Conservation (phyloP, 2,888 invertebrate species). For the Ditylenchus weischeri region DNA sequence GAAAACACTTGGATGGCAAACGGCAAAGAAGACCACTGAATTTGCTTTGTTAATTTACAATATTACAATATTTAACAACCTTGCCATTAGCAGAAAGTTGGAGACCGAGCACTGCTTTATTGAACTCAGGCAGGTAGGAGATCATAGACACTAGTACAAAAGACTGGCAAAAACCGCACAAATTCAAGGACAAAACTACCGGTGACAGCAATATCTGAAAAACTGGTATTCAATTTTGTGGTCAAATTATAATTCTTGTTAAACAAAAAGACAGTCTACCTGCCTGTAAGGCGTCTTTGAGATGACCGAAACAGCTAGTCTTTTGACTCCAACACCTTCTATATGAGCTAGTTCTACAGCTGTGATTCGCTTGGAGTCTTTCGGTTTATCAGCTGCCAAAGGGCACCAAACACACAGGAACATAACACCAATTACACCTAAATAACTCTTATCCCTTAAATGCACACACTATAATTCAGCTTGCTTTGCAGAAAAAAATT, state of each 20-base stretch:
- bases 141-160: slow-evolving; percentile 49
- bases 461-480: no score
- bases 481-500: no score
- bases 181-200: slow-evolving; percentile 48
- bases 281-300: slow-evolving; percentile 44
- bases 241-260: no score
- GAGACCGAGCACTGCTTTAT: slow-evolving; percentile 47
- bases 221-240: background rate
- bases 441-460: slow-evolving; percentile 7
- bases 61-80: no score
- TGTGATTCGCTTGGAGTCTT: slow-evolving; percentile 45
- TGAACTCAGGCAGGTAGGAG: slow-evolving; percentile 51
- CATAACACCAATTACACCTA: slow-evolving; percentile 44
- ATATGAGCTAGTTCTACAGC: slow-evolving; percentile 45
- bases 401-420: slow-evolving; percentile 47
- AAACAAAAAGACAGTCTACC: slow-evolving; percentile 27
- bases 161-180: slow-evolving; percentile 52
- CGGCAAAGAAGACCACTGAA: slow-evolving; percentile 47
- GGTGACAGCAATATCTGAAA: slow-evolving; percentile 46
- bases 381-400: slow-evolving; percentile 42
- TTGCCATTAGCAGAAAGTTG: slow-evolving; percentile 14
- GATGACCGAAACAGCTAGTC: slow-evolving; percentile 28
- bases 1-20: slow-evolving; percentile 50
- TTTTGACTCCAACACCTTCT: slow-evolving; percentile 18
- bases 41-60: background rate